Conservation (phyloP, 1,140 invertebrate genomes). For the Habropoda laboriosa region DNA sequence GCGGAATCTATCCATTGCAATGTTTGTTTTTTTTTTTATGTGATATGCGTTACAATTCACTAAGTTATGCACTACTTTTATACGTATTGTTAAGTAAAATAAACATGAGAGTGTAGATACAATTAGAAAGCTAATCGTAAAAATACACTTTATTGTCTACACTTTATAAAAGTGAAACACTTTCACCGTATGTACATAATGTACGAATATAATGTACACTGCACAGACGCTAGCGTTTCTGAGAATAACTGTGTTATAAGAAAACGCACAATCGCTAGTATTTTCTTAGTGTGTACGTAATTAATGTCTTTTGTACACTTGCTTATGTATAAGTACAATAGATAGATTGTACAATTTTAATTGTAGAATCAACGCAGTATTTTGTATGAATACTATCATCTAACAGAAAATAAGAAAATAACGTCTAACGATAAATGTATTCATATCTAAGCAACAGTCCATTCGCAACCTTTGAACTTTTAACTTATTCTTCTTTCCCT, state of each 20-base stretch:
- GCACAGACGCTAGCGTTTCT: background rate
- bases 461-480: conserved; percentile 6
- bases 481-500: background rate
- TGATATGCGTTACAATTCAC: background rate
- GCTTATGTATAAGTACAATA: background rate
- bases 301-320: conserved; percentile 12
- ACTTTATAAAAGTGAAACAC: background rate
- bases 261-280: conserved; percentile 16
- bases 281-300: conserved; percentile 9
- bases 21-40: background rate
- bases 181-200: conserved; percentile 4
- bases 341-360: background rate
- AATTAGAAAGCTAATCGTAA: background rate
- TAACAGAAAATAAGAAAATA: conserved; percentile 7
- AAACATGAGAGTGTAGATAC: background rate
- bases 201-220: background rate
- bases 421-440: conserved; percentile 12
- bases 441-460: background rate
- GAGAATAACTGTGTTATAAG: background rate
- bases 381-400: conserved; percentile 12
- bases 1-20: background rate
- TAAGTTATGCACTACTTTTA: background rate
- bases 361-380: background rate
- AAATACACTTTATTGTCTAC: background rate
- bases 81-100: background rate